phyloP scores from a whole-genome alignment of 1,140 invertebrate species.

The Musca domestica region DNA sequence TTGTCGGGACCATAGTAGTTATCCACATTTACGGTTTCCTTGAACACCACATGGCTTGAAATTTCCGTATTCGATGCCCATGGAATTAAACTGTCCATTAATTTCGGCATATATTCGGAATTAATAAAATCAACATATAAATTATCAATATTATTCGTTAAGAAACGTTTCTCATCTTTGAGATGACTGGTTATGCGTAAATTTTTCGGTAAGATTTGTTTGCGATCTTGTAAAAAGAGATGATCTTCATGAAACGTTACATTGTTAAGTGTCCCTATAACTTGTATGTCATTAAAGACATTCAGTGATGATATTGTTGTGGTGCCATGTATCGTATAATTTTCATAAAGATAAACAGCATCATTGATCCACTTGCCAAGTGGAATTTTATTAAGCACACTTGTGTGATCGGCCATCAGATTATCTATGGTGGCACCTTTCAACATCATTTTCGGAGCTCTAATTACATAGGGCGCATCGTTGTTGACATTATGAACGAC shows the following conservation, averaged over 20 bases:
- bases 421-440: slow-evolving; percentile 36
- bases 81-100: slow-evolving; percentile 25
- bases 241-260: slow-evolving; percentile 29
- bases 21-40: slow-evolving; percentile 35
- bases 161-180: slow-evolving; percentile 31
- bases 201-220: slow-evolving; percentile 35
- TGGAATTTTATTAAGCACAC: slow-evolving; percentile 51
- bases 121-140: slow-evolving; percentile 42
- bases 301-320: slow-evolving; percentile 37
- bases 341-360: slow-evolving; percentile 44
- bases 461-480: slow-evolving; percentile 38
- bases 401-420: slow-evolving; percentile 37
- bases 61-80: slow-evolving; percentile 21
- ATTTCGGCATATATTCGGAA: slow-evolving; percentile 33
- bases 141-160: slow-evolving; percentile 41
- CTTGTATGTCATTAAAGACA: slow-evolving; percentile 42
- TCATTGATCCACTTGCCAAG: slow-evolving; percentile 53
- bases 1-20: slow-evolving; percentile 9
- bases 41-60: slow-evolving; percentile 37
- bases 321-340: slow-evolving; percentile 40
- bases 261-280: slow-evolving; percentile 40
- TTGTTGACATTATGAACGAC: slow-evolving; percentile 46
- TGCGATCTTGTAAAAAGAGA: slow-evolving; percentile 35
- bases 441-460: slow-evolving; percentile 44
- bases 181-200: slow-evolving; percentile 37